These are phyloP conservation scores for Spondyliosoma cantharus DNA, from an alignment of 2,797 vertebrate genomes.

Conservation along the genomic window DNA sequence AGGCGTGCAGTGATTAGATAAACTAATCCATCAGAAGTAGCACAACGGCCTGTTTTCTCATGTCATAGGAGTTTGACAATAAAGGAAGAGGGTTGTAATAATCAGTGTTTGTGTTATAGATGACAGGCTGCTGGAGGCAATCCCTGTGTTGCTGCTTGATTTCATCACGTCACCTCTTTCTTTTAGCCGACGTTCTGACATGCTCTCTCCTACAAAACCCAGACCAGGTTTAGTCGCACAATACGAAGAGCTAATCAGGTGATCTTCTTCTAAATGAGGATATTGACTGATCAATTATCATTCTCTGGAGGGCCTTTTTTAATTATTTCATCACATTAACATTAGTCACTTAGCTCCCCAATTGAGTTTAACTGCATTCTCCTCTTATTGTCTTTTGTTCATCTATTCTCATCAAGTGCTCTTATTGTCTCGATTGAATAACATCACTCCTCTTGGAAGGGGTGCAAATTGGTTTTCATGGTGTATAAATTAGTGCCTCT, in stretches of 20 bases:
- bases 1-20: slow-evolving; percentile 15
- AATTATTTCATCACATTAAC: slow-evolving; percentile 60
- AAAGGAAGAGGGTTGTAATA: slow-evolving; percentile 55
- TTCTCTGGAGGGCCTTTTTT: slow-evolving; percentile 40
- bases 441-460: slow-evolving; percentile 43
- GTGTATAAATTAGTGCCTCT: slow-evolving; percentile 65
- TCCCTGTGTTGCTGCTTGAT: slow-evolving; percentile 4
- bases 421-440: slow-evolving; percentile 61
- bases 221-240: slow-evolving; percentile 10
- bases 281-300: slow-evolving; percentile 46
- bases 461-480: slow-evolving; percentile 67
- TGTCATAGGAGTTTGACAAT: slow-evolving; percentile 37
- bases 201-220: background rate
- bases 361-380: slow-evolving; percentile 40
- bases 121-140: slow-evolving; percentile 50
- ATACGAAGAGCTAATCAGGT: slow-evolving; percentile 39
- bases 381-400: slow-evolving; percentile 33
- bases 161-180: slow-evolving; percentile 25
- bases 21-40: slow-evolving; percentile 6
- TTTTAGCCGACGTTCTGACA: background rate
- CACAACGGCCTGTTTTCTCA: slow-evolving; percentile 34
- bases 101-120: slow-evolving; percentile 46
- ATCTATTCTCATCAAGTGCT: slow-evolving; percentile 61
- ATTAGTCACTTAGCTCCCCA: slow-evolving; percentile 43
- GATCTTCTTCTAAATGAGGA: slow-evolving; percentile 14